These are phyloP conservation scores for Stenchaetothrips biformis DNA, from an alignment of 2,888 invertebrate species.

Conservation along the genomic window DNA sequence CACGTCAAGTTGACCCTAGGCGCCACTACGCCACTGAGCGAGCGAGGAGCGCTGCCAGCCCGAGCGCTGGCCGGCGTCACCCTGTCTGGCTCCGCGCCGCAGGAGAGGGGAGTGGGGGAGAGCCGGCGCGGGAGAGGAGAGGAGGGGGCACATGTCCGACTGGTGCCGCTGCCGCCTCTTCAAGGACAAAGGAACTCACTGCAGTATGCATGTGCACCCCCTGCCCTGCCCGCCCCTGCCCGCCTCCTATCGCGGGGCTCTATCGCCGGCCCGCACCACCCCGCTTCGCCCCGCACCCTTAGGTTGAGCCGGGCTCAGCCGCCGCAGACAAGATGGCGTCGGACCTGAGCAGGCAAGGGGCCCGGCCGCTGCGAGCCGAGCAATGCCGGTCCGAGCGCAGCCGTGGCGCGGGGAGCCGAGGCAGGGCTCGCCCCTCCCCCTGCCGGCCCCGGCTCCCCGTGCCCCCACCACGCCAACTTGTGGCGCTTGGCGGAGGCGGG, in stretches of 20 bases:
- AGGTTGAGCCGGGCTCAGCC: neutral
- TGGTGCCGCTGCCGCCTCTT: neutral
- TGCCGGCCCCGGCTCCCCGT: neutral
- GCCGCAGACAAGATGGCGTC: conserved; percentile 20
- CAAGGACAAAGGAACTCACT: conserved; percentile 24
- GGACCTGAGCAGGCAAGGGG: neutral
- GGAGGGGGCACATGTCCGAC: conserved; percentile 9
- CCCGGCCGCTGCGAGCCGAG: neutral
- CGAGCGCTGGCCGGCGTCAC: conserved; percentile 2
- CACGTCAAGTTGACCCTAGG: neutral
- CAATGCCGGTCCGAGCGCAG: neutral
- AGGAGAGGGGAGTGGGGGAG: neutral
- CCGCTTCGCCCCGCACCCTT: no score
- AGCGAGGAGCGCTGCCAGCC: neutral
- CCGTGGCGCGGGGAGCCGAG: neutral
- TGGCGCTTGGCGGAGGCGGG: conserved; percentile 23
- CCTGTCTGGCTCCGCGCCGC: neutral
- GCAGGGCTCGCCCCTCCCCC: neutral
- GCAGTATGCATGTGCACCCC: neutral
- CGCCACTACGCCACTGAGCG: conserved; percentile 8
- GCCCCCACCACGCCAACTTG: conserved; percentile 5
- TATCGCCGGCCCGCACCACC: no score
- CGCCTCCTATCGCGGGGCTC: no score
- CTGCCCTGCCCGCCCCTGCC: no score
- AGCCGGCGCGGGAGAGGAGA: neutral